Percentiles rank a stretch among this genome's conserved stretches.
Conservation (phyloP, 2,113 vertebrate genomes). For the Rhinogobius similis region DNA sequence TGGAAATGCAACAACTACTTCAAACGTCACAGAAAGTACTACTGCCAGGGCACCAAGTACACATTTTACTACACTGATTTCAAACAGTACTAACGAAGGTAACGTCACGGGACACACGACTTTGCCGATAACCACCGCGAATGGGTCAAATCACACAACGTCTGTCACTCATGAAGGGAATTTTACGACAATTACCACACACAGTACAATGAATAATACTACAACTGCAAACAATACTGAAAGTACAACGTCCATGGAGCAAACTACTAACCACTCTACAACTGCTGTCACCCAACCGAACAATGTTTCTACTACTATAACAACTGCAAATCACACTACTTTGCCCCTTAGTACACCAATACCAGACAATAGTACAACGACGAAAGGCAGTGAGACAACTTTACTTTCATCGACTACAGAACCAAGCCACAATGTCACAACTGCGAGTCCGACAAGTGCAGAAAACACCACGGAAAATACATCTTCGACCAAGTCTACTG, state of each 20-base stretch:
- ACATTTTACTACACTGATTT: background rate
- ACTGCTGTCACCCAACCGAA: background rate
- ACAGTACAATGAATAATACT: background rate
- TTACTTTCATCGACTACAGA: too few species aligned
- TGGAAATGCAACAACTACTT: background rate
- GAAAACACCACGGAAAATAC: slow-evolving; percentile 6
- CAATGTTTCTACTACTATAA: background rate
- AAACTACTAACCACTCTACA: background rate
- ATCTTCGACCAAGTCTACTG: slow-evolving; percentile 9
- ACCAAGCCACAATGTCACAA: background rate
- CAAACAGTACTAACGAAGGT: background rate
- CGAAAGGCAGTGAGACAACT: background rate
- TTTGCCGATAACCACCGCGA: background rate
- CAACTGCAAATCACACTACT: background rate
- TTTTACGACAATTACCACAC: background rate
- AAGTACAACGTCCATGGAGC: background rate
- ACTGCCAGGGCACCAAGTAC: background rate
- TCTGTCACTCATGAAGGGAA: background rate
- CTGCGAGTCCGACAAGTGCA: background rate
- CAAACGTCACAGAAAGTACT: background rate
- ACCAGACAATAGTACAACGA: background rate
- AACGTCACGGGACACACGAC: background rate
- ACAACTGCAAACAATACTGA: background rate
- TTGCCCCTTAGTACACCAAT: slow-evolving; percentile 9
- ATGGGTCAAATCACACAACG: background rate